Conservation (phyloP, 1,140 invertebrate genomes). For the Rhagoletis pomonella region DNA sequence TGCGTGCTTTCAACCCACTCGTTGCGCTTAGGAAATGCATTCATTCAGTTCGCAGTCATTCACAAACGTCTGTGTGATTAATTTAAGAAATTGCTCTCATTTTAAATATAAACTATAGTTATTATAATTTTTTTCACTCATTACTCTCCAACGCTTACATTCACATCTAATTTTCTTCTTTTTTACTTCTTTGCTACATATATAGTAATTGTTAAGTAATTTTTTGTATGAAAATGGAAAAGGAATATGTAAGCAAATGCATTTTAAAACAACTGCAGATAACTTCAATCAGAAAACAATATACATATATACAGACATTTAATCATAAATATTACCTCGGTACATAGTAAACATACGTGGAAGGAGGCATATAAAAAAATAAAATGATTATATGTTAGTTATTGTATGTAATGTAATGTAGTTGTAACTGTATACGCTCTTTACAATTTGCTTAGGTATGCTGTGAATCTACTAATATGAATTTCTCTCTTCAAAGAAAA, state of each 20-base stretch:
- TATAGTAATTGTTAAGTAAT: conserved; percentile 36
- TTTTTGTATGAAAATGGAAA: conserved; percentile 7
- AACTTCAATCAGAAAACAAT: background rate
- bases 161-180: background rate
- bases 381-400: conserved; percentile 4
- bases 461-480: conserved; percentile 21
- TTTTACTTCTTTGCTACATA: conserved; percentile 21
- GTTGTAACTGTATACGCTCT: conserved; percentile 14
- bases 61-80: conserved; percentile 21
- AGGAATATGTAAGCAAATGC: conserved; percentile 24
- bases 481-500: conserved; percentile 2
- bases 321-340: conserved; percentile 4
- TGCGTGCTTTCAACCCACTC: background rate
- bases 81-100: conserved; percentile 37
- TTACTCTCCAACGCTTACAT: background rate
- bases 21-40: conserved; percentile 19
- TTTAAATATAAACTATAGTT: background rate
- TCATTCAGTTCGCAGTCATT: conserved; percentile 42
- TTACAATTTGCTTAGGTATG: conserved; percentile 4
- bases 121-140: background rate
- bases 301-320: background rate
- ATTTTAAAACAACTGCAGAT: background rate
- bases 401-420: background rate
- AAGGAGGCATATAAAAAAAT: background rate
- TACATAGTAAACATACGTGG: background rate